Base-by-base conservation (phyloP, 2,113 vertebrate genomes). In the Cyphomyrus plagiostoma region DNA sequence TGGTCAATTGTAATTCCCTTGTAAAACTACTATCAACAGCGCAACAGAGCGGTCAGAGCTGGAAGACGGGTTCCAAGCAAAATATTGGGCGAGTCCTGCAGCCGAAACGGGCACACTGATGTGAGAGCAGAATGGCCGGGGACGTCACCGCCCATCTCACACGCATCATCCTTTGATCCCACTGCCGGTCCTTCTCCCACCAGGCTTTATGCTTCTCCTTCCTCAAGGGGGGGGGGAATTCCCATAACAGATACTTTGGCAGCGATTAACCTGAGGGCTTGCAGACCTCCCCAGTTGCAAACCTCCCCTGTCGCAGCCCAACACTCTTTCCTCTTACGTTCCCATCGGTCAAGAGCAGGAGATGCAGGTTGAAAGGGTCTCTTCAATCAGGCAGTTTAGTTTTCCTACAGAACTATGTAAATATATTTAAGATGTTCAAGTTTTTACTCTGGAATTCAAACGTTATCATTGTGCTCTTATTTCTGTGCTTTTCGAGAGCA, bases 381-480 rank as follows among this genome's bases (percentile, higher is more conserved):
- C 49, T 80, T 35, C 49, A 53, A 30, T 15, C 52, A 2, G 49
- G 49, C 13, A 21, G 50, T 56, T 56, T 56, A 30, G 15, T 10
- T 62, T 88, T 62, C 53, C 30, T 45, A 62, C 35, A 46, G 53
- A 62, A 66, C 35, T 86, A 2, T 87, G 49, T 87, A 87, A 87
- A 87, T 87, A 86, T 50, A 56, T 35, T 87, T 87, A 52, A 87
- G 49, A 87, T 35, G 85, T 35, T 35, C 4, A 52, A 62, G 30
- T 45, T 88, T 88, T 56, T 56, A 42, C 39, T 88, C 56, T 88
- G 53, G 53, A 88, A 50, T 50, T 88, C 52, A 88, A 53, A n/a
- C 21, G 4, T 35, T 45, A 52, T 19, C 35, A 45, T 62, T 62
- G 56, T 62, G 53, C 39, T 62, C 7, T 17, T 62, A 17, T 39